A percentile compares a stretch with the other conserved stretches of the same genome.
phyloP scores from a whole-genome alignment of 2,888 invertebrate genomes.

The Protophormia terraenovae region DNA sequence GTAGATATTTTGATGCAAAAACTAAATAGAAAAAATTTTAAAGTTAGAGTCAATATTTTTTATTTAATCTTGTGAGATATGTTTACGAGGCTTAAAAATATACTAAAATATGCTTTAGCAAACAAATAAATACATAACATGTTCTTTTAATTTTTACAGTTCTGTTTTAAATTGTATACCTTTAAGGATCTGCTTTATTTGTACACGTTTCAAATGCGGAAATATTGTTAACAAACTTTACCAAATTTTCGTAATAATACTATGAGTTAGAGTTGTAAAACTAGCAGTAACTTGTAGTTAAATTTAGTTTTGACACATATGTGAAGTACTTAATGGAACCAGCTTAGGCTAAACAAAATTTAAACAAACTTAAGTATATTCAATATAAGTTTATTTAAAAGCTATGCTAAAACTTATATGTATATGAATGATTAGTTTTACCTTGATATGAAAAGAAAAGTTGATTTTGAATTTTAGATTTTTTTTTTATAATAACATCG shows the following conservation, averaged over 20 bases:
- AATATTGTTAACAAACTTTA: conserved; percentile 31
- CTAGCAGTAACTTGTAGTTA: not conserved
- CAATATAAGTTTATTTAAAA: not conserved
- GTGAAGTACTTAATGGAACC: not conserved
- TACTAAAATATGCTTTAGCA: no score
- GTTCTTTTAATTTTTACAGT: no score
- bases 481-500: not conserved
- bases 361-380: not conserved
- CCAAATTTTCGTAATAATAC: not conserved
- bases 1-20: no score
- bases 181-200: not conserved
- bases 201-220: not conserved
- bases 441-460: not conserved
- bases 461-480: not conserved
- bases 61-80: no score
- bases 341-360: not conserved
- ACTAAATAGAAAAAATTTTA: no score
- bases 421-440: not conserved
- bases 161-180: not conserved
- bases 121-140: no score
- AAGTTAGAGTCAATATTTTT: no score
- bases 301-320: not conserved
- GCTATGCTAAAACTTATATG: not conserved
- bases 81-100: no score
- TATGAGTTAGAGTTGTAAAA: not conserved